Evolutionary conservation across 2,113 vertebrate species (phyloP).

Genomic region (Apteryx mantelli): DNA sequence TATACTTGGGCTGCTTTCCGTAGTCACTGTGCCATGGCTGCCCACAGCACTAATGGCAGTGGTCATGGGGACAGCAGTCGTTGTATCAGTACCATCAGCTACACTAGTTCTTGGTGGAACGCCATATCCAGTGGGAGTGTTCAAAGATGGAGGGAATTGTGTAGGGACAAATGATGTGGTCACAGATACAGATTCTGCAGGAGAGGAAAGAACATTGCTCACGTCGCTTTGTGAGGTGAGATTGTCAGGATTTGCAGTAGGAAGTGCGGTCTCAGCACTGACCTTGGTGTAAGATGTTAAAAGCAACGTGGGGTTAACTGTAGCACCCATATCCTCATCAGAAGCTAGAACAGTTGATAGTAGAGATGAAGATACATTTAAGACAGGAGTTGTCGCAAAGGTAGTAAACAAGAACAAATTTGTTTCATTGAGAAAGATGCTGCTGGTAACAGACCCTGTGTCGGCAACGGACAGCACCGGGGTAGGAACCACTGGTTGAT

Average conservation of each 20-base stretch:
- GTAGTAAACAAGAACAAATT: slow-evolving; percentile 31
- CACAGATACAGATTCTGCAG: neutral
- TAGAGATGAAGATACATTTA: slow-evolving; percentile 12
- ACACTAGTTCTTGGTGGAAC: slow-evolving; percentile 30
- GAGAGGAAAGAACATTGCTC: neutral
- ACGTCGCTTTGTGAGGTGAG: neutral
- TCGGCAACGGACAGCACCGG: slow-evolving; percentile 27
- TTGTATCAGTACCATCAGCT: neutral
- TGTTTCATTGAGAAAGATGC: neutral
- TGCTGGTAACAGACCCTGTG: slow-evolving; percentile 40
- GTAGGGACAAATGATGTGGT: slow-evolving; percentile 9
- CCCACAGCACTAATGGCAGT: neutral
- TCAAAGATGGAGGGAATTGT: neutral
- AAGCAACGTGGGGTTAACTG: neutral
- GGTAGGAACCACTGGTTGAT: neutral
- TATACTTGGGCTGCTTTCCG: neutral
- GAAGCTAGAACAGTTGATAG: neutral
- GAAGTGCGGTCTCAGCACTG: neutral
- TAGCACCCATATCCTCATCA: slow-evolving; percentile 17
- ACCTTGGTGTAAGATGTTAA: slow-evolving; percentile 41
- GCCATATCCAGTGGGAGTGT: slow-evolving; percentile 35
- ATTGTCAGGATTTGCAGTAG: neutral
- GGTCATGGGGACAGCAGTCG: neutral
- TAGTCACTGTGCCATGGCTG: neutral
- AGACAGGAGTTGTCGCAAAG: slow-evolving; percentile 28